These are phyloP conservation scores for Sycobia sp. DNA, from an alignment of 1,140 invertebrate genomes.

Conservation along the genomic window DNA sequence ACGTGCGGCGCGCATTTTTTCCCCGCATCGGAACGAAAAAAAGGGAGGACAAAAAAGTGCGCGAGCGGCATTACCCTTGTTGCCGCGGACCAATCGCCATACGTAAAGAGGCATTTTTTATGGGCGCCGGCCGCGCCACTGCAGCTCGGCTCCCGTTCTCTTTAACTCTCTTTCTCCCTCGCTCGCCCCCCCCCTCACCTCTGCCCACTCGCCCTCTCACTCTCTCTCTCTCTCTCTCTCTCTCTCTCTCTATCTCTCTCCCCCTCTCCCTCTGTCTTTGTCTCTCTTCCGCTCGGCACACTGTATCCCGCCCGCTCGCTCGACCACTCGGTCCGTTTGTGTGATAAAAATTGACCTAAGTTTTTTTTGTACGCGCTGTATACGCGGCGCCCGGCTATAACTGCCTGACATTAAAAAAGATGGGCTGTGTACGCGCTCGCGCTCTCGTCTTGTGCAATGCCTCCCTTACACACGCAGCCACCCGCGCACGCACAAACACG, in stretches of 20 bases:
- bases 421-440: constrained; percentile 55
- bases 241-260: constrained; percentile 40
- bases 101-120: constrained; percentile 65
- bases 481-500: not conserved
- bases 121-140: constrained; percentile 59
- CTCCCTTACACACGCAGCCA: too few species aligned
- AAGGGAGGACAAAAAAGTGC: constrained; percentile 48
- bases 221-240: not conserved
- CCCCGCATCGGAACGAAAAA: constrained; percentile 57
- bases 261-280: not conserved
- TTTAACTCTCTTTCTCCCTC: constrained; percentile 44
- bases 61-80: constrained; percentile 59
- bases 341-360: constrained; percentile 64
- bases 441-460: not conserved
- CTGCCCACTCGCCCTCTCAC: not conserved
- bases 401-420: constrained; percentile 64
- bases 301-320: constrained; percentile 8
- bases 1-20: constrained; percentile 61
- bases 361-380: constrained; percentile 49
- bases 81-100: constrained; percentile 63
- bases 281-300: too few species aligned
- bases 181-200: too few species aligned
- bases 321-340: constrained; percentile 44
- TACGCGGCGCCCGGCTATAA: constrained; percentile 55
- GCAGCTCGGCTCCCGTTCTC: constrained; percentile 45